phyloP scores from a whole-genome alignment of 1,140 invertebrate genomes.

The Camponotus pennsylvanicus region DNA sequence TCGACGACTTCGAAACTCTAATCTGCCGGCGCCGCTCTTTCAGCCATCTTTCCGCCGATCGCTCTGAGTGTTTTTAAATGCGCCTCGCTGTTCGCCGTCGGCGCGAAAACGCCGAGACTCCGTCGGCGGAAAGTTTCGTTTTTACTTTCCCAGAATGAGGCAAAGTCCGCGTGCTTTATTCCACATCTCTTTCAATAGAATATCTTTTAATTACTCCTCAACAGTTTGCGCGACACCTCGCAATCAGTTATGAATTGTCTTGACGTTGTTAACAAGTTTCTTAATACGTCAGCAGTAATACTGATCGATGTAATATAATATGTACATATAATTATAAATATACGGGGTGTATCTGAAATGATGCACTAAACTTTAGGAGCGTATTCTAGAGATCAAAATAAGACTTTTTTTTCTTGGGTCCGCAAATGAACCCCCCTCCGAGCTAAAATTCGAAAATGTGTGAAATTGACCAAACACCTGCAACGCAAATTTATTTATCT shows the following conservation, averaged over 20 bases:
- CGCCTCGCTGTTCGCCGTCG: background rate
- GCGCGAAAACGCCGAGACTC: background rate
- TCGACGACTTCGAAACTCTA: slow-evolving; percentile 63
- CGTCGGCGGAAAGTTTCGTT: slow-evolving; percentile 26
- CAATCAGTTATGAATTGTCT: slow-evolving; percentile 22
- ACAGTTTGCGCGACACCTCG: background rate
- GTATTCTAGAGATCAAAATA: too few relatives aligned
- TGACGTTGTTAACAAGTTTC: background rate
- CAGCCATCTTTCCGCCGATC: slow-evolving; percentile 33
- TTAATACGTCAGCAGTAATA: background rate
- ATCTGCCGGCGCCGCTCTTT: slow-evolving; percentile 31
- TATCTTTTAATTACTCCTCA: slow-evolving; percentile 29
- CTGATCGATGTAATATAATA: background rate
- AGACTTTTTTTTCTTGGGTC: too few relatives aligned
- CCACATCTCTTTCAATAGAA: background rate
- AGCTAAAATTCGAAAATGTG: too few relatives aligned
- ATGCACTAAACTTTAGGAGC: too few relatives aligned
- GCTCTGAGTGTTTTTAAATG: slow-evolving; percentile 48
- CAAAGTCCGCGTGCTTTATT: background rate
- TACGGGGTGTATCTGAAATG: too few relatives aligned
- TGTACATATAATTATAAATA: too few relatives aligned
- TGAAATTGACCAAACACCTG: too few relatives aligned
- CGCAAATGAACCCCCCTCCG: too few relatives aligned
- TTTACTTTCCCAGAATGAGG: background rate
- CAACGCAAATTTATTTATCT: too few relatives aligned